Percentiles rank a stretch among this genome's conserved stretches.
These are phyloP conservation scores for Nudaria mundana DNA, from an alignment of 2,888 invertebrate species.

Conservation along the genomic window DNA sequence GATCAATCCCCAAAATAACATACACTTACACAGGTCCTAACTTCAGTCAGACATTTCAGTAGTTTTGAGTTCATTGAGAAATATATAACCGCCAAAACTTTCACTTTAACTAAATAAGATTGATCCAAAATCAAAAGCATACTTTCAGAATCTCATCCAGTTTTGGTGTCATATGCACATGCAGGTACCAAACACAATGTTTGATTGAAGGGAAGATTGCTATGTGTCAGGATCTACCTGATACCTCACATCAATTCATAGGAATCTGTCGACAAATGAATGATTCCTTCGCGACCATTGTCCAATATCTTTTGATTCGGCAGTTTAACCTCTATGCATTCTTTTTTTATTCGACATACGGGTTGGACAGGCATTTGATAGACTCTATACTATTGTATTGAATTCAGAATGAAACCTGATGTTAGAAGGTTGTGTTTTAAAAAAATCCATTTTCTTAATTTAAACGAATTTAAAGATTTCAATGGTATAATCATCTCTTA, in stretches of 20 bases:
- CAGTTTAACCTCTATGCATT: slow-evolving; percentile 46
- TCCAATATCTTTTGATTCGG: slow-evolving; percentile 76
- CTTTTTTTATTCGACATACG: slow-evolving; percentile 53
- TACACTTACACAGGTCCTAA: too few relatives aligned
- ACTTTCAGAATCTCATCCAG: too few relatives aligned
- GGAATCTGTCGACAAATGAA: slow-evolving; percentile 47
- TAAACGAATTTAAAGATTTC: slow-evolving; percentile 18
- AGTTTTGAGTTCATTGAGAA: too few relatives aligned
- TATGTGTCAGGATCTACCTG: slow-evolving; percentile 70
- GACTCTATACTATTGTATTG: slow-evolving; percentile 33
- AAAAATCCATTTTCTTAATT: slow-evolving; percentile 20
- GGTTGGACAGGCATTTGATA: slow-evolving; percentile 55
- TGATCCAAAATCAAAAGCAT: too few relatives aligned
- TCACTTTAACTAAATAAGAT: too few relatives aligned
- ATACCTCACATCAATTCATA: slow-evolving; percentile 62
- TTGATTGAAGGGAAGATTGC: slow-evolving; percentile 64
- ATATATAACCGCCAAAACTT: too few relatives aligned
- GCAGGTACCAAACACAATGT: slow-evolving; percentile 29
- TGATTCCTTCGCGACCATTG: slow-evolving; percentile 74
- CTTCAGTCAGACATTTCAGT: too few relatives aligned
- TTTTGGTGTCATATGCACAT: slow-evolving; percentile 8
- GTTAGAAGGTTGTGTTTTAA: background rate
- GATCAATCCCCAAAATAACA: too few relatives aligned
- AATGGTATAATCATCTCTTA: too few relatives aligned
- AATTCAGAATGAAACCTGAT: slow-evolving; percentile 41